Evolutionary conservation across 2,113 vertebrate species (phyloP).

Genomic region (Chionis minor): DNA sequence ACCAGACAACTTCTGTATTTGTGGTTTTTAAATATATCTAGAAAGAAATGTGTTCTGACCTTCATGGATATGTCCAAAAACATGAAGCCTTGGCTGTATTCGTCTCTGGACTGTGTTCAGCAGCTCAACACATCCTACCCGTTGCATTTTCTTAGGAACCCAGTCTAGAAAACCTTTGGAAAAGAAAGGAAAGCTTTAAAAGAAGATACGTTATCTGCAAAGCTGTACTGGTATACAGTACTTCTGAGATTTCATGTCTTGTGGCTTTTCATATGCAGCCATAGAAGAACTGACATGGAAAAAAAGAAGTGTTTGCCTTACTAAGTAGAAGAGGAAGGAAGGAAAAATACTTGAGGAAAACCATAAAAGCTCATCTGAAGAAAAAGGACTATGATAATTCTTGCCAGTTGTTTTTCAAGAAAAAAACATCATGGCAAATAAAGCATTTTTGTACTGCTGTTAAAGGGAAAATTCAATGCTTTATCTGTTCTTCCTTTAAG

Average conservation of each 20-base stretch:
- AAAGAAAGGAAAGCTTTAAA: background rate
- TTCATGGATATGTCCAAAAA: slow-evolving; percentile 98
- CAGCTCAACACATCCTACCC: slow-evolving; percentile 94
- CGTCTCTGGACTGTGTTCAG: slow-evolving; percentile 94
- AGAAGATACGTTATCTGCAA: background rate
- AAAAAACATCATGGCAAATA: background rate
- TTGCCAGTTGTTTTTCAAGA: background rate
- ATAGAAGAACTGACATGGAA: background rate
- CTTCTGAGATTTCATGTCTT: background rate
- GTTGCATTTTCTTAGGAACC: slow-evolving; percentile 98
- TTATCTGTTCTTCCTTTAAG: background rate
- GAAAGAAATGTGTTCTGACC: slow-evolving; percentile 71
- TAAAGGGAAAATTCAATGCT: background rate
- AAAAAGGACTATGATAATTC: background rate
- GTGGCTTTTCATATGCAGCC: background rate
- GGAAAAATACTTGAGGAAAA: background rate
- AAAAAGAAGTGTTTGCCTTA: background rate
- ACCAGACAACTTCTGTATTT: background rate
- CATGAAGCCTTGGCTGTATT: slow-evolving; percentile 91
- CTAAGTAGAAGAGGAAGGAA: background rate
- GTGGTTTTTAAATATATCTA: background rate
- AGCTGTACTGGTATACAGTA: background rate
- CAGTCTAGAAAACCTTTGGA: slow-evolving; percentile 92
- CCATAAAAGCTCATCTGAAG: background rate
- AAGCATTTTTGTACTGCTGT: background rate